Evolutionary conservation across 2,888 invertebrate species (phyloP).

Genomic region (Ceriagrion tenellum): DNA sequence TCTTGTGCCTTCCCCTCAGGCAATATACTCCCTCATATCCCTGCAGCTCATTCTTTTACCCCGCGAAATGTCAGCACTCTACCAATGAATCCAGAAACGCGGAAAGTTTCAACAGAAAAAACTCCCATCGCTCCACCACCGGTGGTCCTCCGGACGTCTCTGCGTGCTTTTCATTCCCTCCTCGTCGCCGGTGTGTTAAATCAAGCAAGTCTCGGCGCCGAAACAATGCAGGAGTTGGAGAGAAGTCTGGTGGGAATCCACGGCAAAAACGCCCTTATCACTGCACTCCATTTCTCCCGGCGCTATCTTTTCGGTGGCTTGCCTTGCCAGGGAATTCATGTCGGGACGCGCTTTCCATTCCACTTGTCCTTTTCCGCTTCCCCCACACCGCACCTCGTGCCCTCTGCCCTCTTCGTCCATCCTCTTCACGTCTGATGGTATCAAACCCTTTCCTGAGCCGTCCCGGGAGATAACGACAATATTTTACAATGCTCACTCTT

Average conservation of each 20-base stretch:
- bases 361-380: neutral
- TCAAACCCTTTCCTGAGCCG: neutral
- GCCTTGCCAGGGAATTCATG: neutral
- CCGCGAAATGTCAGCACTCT: no score
- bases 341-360: neutral
- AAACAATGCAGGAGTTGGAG: neutral
- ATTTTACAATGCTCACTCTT: neutral
- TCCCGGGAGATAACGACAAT: neutral
- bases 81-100: no score
- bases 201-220: neutral
- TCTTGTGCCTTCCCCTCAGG: no score
- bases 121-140: no score
- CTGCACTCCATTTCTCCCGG: neutral
- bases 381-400: neutral
- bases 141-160: no score
- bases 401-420: neutral
- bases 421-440: neutral
- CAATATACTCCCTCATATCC: no score
- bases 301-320: neutral
- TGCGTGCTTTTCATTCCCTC: no score
- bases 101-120: no score
- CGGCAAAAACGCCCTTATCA: neutral
- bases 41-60: no score
- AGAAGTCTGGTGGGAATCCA: neutral
- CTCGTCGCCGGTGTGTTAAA: neutral